Evolutionary conservation across 2,113 vertebrate genomes (phyloP).

Genomic region (Poeciliopsis occidentalis): DNA sequence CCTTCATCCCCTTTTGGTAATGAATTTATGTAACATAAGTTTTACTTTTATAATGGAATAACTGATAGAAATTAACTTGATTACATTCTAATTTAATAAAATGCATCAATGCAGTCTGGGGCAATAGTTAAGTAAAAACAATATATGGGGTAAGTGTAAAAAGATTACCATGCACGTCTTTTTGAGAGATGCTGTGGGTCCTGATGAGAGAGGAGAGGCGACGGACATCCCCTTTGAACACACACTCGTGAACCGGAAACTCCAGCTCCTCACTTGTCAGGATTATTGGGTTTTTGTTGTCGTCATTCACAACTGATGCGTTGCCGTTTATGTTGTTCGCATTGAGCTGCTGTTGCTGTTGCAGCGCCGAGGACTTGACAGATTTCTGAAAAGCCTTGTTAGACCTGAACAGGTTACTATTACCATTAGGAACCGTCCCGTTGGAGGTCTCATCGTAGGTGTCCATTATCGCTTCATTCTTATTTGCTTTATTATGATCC

Average conservation of each 20-base stretch:
- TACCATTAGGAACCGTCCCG: conserved; percentile 68
- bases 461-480: conserved; percentile 85
- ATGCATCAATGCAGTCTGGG: background rate
- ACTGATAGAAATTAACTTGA: background rate
- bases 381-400: conserved; percentile 78
- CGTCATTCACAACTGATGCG: conserved; percentile 54
- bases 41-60: background rate
- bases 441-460: conserved; percentile 85
- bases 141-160: background rate
- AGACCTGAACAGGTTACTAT: conserved; percentile 70
- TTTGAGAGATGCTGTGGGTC: conserved; percentile 92
- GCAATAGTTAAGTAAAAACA: background rate
- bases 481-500: conserved; percentile 86
- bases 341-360: conserved; percentile 68
- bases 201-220: conserved; percentile 93
- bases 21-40: background rate
- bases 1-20: background rate
- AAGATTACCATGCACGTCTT: conserved; percentile 90
- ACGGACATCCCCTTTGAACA: conserved; percentile 91
- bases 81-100: background rate
- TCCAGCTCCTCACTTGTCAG: conserved; percentile 68
- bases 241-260: conserved; percentile 92
- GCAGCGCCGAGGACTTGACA: conserved; percentile 52
- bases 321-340: conserved; percentile 75
- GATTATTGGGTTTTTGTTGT: conserved; percentile 77